Conservation (phyloP, 2,113 vertebrate genomes). For the Stegastes partitus region DNA sequence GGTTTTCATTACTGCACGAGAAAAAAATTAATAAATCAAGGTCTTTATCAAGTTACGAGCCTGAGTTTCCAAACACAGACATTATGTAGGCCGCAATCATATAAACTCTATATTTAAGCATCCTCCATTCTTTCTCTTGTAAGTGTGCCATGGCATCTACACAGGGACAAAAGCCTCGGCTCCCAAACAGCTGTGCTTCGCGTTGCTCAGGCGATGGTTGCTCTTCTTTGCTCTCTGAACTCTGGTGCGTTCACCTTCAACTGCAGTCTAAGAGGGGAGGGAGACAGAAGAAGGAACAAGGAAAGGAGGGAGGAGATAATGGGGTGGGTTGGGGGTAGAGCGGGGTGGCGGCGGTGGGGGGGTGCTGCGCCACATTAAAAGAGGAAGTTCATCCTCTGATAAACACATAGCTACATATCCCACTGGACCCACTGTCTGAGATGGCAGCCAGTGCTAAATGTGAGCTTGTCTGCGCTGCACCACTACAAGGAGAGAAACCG, state of each 20-base stretch:
- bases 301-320: constrained; percentile 43
- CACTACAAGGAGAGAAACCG: constrained; percentile 82
- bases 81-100: constrained; percentile 60
- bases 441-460: constrained; percentile 80
- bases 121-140: constrained; percentile 30
- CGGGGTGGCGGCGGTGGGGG: constrained; percentile 2
- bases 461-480: constrained; percentile 79
- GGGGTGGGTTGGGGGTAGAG: background rate
- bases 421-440: constrained; percentile 83
- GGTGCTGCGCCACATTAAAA: constrained; percentile 62
- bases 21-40: background rate
- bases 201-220: constrained; percentile 42
- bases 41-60: background rate
- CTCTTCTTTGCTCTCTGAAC: constrained; percentile 72
- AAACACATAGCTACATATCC: constrained; percentile 86
- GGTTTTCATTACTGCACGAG: too few species aligned
- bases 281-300: constrained; percentile 43
- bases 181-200: constrained; percentile 53
- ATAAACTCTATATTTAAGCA: constrained; percentile 39
- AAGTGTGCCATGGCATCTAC: constrained; percentile 63
- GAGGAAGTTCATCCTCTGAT: constrained; percentile 83
- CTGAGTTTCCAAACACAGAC: constrained; percentile 20
- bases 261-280: constrained; percentile 49
- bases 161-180: constrained; percentile 44
- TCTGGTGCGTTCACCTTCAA: constrained; percentile 75